phyloP scores from a whole-genome alignment of 2,888 invertebrate species.

The Phyto melanocephala region DNA sequence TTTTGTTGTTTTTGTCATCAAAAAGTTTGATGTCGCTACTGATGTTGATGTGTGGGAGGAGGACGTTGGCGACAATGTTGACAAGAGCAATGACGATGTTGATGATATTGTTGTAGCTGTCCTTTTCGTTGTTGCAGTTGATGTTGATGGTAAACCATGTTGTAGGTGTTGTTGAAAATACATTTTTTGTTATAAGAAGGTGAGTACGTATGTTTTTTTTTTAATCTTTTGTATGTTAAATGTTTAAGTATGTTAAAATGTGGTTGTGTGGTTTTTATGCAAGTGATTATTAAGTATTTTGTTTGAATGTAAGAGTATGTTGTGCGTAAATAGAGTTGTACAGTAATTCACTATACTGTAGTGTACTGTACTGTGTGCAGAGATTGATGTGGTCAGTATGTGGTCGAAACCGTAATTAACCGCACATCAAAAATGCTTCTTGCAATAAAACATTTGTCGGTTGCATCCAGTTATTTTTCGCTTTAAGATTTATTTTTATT shows the following conservation, averaged over 20 bases:
- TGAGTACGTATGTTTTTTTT: not conserved
- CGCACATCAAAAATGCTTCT: slow-evolving; percentile 59
- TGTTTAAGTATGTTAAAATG: slow-evolving; percentile 34
- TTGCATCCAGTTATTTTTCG: not conserved
- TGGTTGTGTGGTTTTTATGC: slow-evolving; percentile 47
- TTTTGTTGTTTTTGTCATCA: not conserved
- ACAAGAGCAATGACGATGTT: not conserved
- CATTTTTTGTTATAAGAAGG: slow-evolving; percentile 31
- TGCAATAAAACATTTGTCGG: slow-evolving; percentile 55
- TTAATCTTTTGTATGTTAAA: slow-evolving; percentile 6
- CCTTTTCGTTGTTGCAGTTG: slow-evolving; percentile 18
- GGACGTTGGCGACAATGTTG: not conserved
- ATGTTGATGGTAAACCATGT: slow-evolving; percentile 53
- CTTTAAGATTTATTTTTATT: not conserved
- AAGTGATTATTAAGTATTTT: slow-evolving; percentile 42
- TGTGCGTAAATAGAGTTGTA: slow-evolving; percentile 14
- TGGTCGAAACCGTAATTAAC: slow-evolving; percentile 60
- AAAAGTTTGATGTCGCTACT: not conserved
- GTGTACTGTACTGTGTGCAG: slow-evolving; percentile 19
- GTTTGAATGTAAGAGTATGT: slow-evolving; percentile 8
- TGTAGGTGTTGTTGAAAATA: slow-evolving; percentile 41
- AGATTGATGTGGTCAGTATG: slow-evolving; percentile 58
- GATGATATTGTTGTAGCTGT: not conserved
- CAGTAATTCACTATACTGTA: too few species aligned
- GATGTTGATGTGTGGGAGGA: not conserved